Conservation (phyloP, 2,797 vertebrate genomes). For the Falco concolor region DNA sequence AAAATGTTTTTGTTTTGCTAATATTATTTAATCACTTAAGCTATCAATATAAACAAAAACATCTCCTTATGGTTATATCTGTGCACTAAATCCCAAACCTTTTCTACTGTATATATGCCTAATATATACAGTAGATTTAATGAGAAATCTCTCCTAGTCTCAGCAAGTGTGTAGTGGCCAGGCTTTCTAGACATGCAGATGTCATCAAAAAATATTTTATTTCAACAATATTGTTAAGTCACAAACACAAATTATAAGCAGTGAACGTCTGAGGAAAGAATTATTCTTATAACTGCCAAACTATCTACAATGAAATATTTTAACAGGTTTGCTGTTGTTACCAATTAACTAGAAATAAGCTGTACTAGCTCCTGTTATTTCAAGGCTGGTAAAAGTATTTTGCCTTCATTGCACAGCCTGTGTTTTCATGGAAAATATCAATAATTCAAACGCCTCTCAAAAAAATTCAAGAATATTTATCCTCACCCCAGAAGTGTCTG, state of each 20-base stretch:
- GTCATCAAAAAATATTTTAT: background rate
- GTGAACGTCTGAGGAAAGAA: background rate
- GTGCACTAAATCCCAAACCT: background rate
- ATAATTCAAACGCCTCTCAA: conserved; percentile 10
- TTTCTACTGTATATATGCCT: background rate
- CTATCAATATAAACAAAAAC: background rate
- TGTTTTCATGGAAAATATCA: background rate
- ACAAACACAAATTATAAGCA: background rate
- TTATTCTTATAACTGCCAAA: background rate
- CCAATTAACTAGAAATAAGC: background rate
- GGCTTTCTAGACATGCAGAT: background rate
- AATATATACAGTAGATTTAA: background rate
- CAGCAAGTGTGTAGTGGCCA: background rate
- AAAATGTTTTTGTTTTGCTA: background rate
- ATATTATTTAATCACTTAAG: background rate
- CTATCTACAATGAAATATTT: background rate
- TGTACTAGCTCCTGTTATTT: background rate
- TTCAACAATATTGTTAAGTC: background rate
- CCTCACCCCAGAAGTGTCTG: background rate
- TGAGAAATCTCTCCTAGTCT: background rate
- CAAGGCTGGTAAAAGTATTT: background rate
- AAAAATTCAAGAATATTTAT: conserved; percentile 2
- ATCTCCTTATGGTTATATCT: background rate
- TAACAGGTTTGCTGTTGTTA: background rate
- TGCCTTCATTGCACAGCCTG: background rate